Evolutionary conservation across 2,797 vertebrate species (phyloP), one percentile per base, ranked within the genome.

Genomic region (Balearica regulorum): DNA sequence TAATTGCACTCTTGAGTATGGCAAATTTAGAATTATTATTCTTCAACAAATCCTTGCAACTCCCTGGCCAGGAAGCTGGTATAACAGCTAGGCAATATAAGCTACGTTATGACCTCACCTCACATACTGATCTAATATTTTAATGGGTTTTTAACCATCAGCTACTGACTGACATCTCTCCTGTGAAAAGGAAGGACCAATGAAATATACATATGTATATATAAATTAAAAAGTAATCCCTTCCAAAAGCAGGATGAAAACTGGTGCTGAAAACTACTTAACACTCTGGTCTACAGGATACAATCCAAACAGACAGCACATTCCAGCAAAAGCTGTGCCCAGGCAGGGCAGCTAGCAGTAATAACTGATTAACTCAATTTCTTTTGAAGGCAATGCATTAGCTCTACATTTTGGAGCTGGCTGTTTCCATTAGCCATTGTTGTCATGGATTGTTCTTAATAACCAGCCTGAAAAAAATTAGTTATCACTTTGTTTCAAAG

Each of bases 1-100:
- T 98, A 97, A 96, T 96, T 97, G 83, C 60, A 93, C 89, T 96
- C 95, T 94, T 53, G 95, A 94, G 71, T 83, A 96, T 16, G 29
- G 85, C n/a, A 96, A 96, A 97, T 92, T 96, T 95, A 94, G 86
- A 95, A 90, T 94, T 94, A 94, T 73, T 83, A 64, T 94, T 96
- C 82, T 94, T 82, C 71, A 86, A 66, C 43, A 95, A 94, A 95
- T 87, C 72, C 83, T 76, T 90, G 66, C 41, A 94, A 25, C 16
- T 93, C n/a, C 72, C 29, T 75, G 31, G 22, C 46, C 19, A 26
- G 39, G 48, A 82, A 83, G 33, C n/a, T n/a, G 57, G 20, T 79
- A 37, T 49, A 60, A 69, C 35, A 94, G 37, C 43, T 62, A 71
- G 80, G 31, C 69, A 80, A 87, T 83, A 57, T n/a, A 73, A 82